These are phyloP conservation scores for Diplolepis rosae DNA, from an alignment of 2,888 invertebrate genomes.

Conservation along the genomic window DNA sequence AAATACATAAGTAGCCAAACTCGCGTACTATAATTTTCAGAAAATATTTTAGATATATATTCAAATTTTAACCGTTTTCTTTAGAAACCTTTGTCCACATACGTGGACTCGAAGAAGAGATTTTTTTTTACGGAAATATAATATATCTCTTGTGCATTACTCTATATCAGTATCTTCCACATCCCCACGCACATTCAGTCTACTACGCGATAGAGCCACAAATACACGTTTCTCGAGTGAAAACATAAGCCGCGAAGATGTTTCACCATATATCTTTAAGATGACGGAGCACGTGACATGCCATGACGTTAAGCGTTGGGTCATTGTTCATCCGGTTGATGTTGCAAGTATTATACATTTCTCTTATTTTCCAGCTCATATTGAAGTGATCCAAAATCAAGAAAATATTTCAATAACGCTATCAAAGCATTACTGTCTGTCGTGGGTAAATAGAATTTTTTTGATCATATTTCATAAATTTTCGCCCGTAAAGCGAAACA, in stretches of 20 bases:
- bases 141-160: too few species aligned
- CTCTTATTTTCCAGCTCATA: constrained; percentile 28
- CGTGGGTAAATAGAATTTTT: constrained; percentile 3
- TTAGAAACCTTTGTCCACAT: too few species aligned
- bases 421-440: background rate
- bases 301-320: constrained; percentile 35
- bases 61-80: too few species aligned
- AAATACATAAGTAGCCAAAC: too few species aligned
- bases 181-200: background rate
- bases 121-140: too few species aligned
- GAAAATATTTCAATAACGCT: background rate
- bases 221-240: background rate
- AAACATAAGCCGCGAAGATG: constrained; percentile 48
- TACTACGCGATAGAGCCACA: background rate
- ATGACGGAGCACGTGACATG: constrained; percentile 50
- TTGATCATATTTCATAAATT: background rate
- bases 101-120: too few species aligned
- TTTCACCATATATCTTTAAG: constrained; percentile 50
- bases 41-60: too few species aligned
- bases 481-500: background rate
- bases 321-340: constrained; percentile 53
- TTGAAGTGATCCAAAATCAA: background rate
- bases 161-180: too few species aligned
- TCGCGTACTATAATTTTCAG: too few species aligned
- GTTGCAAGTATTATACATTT: constrained; percentile 39